phyloP scores from a whole-genome alignment of 2,888 invertebrate species.

The Scaptomyza cyrtandrae region DNA sequence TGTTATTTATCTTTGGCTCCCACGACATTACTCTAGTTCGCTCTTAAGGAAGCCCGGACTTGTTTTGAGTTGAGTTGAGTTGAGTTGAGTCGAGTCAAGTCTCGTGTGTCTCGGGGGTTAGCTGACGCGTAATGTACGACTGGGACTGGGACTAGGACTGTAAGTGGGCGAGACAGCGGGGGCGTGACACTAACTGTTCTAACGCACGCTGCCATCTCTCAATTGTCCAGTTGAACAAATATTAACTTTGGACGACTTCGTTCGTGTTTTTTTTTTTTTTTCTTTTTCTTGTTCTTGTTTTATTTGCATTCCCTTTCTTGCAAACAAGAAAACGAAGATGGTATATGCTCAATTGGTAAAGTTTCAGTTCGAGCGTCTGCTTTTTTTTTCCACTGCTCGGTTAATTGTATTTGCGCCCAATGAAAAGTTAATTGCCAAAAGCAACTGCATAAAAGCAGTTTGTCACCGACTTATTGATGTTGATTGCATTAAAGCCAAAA shows the following conservation, averaged over 20 bases:
- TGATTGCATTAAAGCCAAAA: slow-evolving; percentile 54
- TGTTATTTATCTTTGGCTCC: slow-evolving; percentile 78
- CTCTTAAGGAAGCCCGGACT: slow-evolving; percentile 40
- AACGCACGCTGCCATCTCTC: slow-evolving; percentile 47
- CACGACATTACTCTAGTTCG: slow-evolving; percentile 79
- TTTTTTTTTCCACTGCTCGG: background rate
- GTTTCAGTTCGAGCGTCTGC: slow-evolving; percentile 22
- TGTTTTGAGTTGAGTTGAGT: slow-evolving; percentile 26
- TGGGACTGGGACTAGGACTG: slow-evolving; percentile 42
- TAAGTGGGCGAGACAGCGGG: slow-evolving; percentile 11
- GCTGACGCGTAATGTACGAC: slow-evolving; percentile 58
- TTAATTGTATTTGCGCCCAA: slow-evolving; percentile 68
- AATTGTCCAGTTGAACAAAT: slow-evolving; percentile 78
- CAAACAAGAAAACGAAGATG: slow-evolving; percentile 17
- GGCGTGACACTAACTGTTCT: slow-evolving; percentile 17
- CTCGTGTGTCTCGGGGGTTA: slow-evolving; percentile 39
- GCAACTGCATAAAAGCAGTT: slow-evolving; percentile 28
- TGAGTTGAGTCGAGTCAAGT: slow-evolving; percentile 30
- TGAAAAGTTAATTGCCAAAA: slow-evolving; percentile 64
- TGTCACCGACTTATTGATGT: slow-evolving; percentile 40
- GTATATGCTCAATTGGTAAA: slow-evolving; percentile 46
- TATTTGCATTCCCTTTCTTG: slow-evolving; percentile 46
- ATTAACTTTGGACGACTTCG: slow-evolving; percentile 68
- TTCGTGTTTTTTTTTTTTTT: slow-evolving; percentile 63
- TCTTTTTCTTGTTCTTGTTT: slow-evolving; percentile 46